Conservation (phyloP, 2,888 invertebrate genomes). For the Antheraea yamamai region DNA sequence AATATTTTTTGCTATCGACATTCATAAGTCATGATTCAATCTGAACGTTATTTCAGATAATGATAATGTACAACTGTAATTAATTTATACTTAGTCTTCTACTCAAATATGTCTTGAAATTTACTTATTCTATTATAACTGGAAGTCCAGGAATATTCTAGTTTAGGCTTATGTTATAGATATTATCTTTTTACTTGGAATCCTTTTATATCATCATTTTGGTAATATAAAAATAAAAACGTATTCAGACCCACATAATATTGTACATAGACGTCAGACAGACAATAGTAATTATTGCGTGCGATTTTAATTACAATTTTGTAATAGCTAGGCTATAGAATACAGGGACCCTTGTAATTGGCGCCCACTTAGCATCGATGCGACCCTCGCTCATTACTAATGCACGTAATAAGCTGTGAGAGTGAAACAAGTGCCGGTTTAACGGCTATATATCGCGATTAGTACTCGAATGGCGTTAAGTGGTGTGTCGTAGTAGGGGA, state of each 20-base stretch:
- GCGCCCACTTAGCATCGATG: slow-evolving; percentile 31
- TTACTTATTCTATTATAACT: not conserved
- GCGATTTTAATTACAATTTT: slow-evolving; percentile 55
- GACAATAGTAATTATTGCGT: slow-evolving; percentile 39
- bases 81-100: not conserved
- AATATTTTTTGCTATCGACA: too few relatives aligned
- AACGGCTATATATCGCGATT: slow-evolving; percentile 72
- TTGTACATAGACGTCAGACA: not conserved
- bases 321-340: slow-evolving; percentile 27
- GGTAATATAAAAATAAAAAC: not conserved
- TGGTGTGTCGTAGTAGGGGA: slow-evolving; percentile 54
- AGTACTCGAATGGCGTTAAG: slow-evolving; percentile 71
- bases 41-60: not conserved
- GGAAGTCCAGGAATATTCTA: too few relatives aligned
- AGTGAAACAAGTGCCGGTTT: slow-evolving; percentile 61
- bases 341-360: slow-evolving; percentile 35
- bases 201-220: not conserved
- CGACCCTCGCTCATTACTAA: slow-evolving; percentile 68
- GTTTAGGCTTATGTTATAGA: not conserved
- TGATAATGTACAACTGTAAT: not conserved
- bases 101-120: not conserved
- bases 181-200: not conserved
- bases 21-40: too few relatives aligned
- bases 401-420: slow-evolving; percentile 73
- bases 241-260: not conserved